A percentile compares a stretch with the other conserved stretches of the same genome.
Conservation (phyloP, 2,113 vertebrate species). For the Himantopus leucocephalus region DNA sequence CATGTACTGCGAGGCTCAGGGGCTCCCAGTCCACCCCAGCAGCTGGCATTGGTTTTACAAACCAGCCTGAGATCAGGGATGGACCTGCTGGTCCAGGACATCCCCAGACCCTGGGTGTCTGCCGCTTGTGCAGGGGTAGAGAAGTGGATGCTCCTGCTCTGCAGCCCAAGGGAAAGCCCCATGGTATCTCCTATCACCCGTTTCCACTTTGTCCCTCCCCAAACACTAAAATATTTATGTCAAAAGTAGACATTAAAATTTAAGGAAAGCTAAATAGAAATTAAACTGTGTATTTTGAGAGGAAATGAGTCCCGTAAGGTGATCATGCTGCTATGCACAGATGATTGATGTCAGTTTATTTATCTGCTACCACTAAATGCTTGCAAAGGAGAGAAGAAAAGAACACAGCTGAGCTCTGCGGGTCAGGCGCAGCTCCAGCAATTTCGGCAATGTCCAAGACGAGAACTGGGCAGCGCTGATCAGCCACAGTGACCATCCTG, state of each 20-base stretch:
- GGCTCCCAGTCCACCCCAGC: background rate
- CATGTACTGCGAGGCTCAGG: no score
- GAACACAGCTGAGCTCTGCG: background rate
- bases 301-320: conserved; percentile 62
- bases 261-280: conserved; percentile 52
- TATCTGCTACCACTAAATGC: conserved; percentile 59
- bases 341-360: conserved; percentile 67
- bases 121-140: rapidly evolving
- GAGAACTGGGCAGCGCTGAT: background rate
- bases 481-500: rapidly evolving
- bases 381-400: background rate
- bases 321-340: background rate
- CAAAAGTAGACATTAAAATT: conserved; percentile 48
- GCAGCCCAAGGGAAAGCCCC: background rate
- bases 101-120: background rate
- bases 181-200: background rate
- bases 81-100: background rate
- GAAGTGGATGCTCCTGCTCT: background rate
- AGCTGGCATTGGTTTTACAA: background rate
- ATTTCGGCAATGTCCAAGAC: rapidly evolving
- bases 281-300: conserved; percentile 61
- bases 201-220: background rate
- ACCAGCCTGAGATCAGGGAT: background rate
- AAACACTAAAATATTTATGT: conserved; percentile 39
- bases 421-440: background rate